These are phyloP conservation scores for Bufo bufo DNA, from an alignment of 2,113 vertebrate species.

Conservation along the genomic window DNA sequence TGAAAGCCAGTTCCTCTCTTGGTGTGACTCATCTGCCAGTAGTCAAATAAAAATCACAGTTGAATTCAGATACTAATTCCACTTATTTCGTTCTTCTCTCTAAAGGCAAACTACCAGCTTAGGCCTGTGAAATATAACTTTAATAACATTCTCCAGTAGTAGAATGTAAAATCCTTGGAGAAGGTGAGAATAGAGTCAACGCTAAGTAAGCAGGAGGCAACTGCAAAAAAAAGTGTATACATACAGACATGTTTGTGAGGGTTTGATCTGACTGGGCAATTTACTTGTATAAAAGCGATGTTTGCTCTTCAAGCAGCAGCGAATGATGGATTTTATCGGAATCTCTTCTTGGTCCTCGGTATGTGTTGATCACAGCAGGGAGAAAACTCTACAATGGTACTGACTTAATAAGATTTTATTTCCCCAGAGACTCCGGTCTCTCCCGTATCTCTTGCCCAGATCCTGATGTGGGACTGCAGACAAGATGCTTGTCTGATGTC, in stretches of 20 bases:
- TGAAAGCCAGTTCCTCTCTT: neutral
- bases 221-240: neutral
- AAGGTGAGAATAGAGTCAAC: neutral
- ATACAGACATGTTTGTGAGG: neutral
- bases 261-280: constrained; percentile 16
- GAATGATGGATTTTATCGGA: constrained; percentile 36
- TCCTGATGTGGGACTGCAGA: neutral
- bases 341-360: neutral
- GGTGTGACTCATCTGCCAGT: neutral
- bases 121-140: constrained; percentile 35
- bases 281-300: neutral
- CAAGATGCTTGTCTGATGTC: constrained; percentile 4
- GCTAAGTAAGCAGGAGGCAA: neutral
- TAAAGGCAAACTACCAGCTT: neutral
- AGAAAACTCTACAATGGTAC: constrained; percentile 15
- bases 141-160: constrained; percentile 26
- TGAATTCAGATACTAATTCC: constrained; percentile 18
- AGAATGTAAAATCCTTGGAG: neutral
- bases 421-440: constrained; percentile 21
- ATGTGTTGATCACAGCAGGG: constrained; percentile 43
- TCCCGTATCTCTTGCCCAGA: constrained; percentile 21
- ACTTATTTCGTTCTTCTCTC: neutral
- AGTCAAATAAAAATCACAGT: neutral
- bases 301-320: neutral
- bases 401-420: constrained; percentile 48